Percentiles rank a stretch among this genome's conserved stretches.
These are phyloP conservation scores for Eretmodus cyanostictus DNA, from an alignment of 2,113 vertebrate species.

Conservation along the genomic window DNA sequence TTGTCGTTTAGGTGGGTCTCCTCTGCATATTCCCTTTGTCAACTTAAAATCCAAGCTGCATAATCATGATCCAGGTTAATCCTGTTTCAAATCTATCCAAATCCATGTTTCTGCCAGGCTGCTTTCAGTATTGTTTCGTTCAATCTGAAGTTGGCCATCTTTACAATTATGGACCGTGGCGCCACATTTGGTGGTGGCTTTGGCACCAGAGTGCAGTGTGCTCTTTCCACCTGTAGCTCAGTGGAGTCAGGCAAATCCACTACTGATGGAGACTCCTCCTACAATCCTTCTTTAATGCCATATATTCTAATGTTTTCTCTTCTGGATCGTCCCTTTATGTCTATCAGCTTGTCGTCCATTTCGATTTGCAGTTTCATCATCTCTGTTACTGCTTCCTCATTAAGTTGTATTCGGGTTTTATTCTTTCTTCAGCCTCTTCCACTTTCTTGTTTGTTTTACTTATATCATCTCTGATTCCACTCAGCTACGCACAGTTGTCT, in stretches of 20 bases:
- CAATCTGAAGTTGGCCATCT: neutral
- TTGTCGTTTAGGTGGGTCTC: neutral
- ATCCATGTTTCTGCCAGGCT: neutral
- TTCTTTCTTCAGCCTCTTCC: neutral
- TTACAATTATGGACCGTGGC: neutral
- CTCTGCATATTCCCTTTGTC: neutral
- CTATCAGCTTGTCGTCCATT: neutral
- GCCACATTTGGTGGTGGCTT: neutral
- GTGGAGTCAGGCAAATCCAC: neutral
- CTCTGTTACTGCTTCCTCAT: neutral
- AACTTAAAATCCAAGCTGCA: neutral
- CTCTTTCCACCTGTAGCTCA: neutral
- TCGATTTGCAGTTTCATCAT: neutral
- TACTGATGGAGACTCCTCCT: neutral
- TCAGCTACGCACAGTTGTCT: neutral
- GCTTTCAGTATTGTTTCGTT: neutral
- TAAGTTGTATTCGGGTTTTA: neutral
- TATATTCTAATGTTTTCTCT: neutral
- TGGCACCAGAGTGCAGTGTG: neutral
- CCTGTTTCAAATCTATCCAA: neutral
- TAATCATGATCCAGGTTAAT: fast-evolving
- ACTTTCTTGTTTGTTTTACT: neutral
- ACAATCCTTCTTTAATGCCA: neutral
- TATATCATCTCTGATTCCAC: neutral
- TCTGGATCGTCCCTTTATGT: neutral